These are phyloP conservation scores for Delphinapterus leucas DNA, from an alignment of 2,113 vertebrate genomes.

Conservation along the genomic window DNA sequence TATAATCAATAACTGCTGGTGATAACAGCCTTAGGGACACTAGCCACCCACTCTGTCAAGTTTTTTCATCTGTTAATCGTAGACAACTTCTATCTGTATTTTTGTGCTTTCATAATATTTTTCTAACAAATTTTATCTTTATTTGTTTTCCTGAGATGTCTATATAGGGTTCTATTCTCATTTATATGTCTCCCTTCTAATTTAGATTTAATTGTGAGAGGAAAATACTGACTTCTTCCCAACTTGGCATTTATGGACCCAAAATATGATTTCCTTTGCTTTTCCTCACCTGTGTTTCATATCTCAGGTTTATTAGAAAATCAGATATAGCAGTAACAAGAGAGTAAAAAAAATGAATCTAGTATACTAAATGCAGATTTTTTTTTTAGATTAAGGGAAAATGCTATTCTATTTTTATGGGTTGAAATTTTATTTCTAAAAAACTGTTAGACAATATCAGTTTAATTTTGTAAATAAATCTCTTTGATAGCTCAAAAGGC, in stretches of 20 bases:
- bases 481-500: slow-evolving; percentile 21
- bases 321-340: not conserved
- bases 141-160: not conserved
- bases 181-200: not conserved
- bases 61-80: not conserved
- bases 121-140: not conserved
- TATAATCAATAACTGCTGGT: not conserved
- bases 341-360: not conserved
- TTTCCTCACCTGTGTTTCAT: not conserved
- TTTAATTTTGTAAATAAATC: slow-evolving; percentile 46
- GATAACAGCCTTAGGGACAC: not conserved
- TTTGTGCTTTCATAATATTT: not conserved
- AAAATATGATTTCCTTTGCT: not conserved
- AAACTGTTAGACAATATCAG: not conserved
- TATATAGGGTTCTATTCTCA: not conserved
- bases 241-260: not conserved
- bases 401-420: not conserved
- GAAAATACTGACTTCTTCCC: not conserved
- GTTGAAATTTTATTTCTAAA: slow-evolving; percentile 32
- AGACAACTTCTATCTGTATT: not conserved
- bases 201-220: not conserved
- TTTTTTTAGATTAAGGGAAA: slow-evolving; percentile 38
- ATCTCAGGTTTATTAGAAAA: not conserved
- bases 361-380: slow-evolving; percentile 8
- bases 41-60: not conserved